Conservation (phyloP, 2,797 vertebrate species). For the Uromys caudimaculatus region DNA sequence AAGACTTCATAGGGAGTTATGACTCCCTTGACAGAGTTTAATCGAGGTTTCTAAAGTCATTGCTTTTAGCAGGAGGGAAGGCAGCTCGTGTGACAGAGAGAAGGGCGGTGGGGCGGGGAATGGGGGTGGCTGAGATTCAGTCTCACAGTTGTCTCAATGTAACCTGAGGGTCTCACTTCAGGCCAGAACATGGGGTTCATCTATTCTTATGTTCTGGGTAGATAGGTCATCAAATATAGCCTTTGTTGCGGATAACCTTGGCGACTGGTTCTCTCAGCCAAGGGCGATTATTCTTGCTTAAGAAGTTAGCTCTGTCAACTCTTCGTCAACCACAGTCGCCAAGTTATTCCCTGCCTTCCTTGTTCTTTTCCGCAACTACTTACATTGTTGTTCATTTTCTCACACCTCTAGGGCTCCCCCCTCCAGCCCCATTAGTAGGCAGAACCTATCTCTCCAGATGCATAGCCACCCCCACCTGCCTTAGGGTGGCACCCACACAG, state of each 20-base stretch:
- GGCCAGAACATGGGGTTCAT: neutral
- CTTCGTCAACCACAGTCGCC: neutral
- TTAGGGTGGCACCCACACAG: neutral
- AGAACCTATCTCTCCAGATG: neutral
- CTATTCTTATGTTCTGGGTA: neutral
- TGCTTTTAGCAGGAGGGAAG: fast-evolving
- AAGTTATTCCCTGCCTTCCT: neutral
- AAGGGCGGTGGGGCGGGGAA: neutral
- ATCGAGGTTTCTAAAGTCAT: neutral
- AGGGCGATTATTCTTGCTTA: neutral
- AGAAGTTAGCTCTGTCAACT: too few species aligned
- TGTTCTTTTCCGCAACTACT: neutral
- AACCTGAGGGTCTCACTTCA: too few species aligned
- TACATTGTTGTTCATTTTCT: neutral
- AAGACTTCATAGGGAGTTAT: neutral
- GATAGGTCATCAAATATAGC: neutral
- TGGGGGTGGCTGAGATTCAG: fast-evolving
- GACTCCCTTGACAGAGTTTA: neutral
- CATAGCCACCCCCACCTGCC: neutral
- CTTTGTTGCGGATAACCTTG: neutral
- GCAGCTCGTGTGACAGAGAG: neutral
- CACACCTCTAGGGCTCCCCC: neutral
- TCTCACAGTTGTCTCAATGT: neutral
- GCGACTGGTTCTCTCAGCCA: neutral
- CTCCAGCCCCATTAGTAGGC: neutral